These are phyloP conservation scores for Clistopyga incitator DNA, from an alignment of 2,888 invertebrate species.

Conservation along the genomic window DNA sequence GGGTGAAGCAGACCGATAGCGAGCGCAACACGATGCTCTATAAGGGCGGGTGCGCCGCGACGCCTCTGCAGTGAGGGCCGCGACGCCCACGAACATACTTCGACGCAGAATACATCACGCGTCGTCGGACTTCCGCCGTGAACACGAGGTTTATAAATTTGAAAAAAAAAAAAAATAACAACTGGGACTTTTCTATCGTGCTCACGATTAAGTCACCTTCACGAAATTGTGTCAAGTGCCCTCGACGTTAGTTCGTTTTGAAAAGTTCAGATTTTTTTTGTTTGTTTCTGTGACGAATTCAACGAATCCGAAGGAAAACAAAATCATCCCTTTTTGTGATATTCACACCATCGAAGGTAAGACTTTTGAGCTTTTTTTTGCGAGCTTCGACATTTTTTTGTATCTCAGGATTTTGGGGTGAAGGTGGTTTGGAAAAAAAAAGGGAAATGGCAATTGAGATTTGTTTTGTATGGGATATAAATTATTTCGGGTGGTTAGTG, in stretches of 20 bases:
- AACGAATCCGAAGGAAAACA: not conserved
- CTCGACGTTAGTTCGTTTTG: not conserved
- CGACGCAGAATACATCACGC: constrained; percentile 36
- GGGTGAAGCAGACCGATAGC: constrained; percentile 65
- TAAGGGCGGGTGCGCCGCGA: constrained; percentile 83
- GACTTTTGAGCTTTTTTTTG: not conserved
- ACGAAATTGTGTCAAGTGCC: constrained; percentile 27
- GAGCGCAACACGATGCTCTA: constrained; percentile 80
- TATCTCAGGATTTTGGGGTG: too few species aligned
- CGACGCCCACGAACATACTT: constrained; percentile 76
- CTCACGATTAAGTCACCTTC: constrained; percentile 3
- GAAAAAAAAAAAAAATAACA: not conserved
- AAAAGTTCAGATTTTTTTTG: not conserved
- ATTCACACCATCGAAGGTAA: constrained; percentile 34
- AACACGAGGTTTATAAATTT: constrained; percentile 62
- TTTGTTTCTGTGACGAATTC: not conserved
- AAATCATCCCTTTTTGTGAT: constrained; percentile 35
- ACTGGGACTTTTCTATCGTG: not conserved
- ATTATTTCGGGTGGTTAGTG: too few species aligned
- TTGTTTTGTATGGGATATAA: too few species aligned
- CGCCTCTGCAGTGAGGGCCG: constrained; percentile 83
- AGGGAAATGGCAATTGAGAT: not conserved
- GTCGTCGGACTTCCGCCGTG: constrained; percentile 34
- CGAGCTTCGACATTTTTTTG: not conserved
- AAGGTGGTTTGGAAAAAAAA: not conserved